These are phyloP conservation scores for Calyptomena viridis DNA, from an alignment of 2,113 vertebrate genomes.

Conservation along the genomic window DNA sequence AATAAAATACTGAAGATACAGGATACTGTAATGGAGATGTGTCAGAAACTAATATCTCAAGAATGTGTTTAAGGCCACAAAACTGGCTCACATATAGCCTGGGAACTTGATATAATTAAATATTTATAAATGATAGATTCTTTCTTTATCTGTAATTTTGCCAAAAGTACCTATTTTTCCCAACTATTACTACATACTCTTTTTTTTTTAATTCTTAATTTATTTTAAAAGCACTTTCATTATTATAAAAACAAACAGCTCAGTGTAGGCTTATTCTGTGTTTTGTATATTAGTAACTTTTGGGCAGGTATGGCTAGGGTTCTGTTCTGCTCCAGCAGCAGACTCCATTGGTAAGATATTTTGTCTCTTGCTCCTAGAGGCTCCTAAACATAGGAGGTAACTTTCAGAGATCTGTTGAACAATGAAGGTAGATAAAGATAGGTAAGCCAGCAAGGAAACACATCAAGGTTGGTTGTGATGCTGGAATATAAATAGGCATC, in stretches of 20 bases:
- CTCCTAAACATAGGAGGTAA: background rate
- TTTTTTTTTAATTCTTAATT: background rate
- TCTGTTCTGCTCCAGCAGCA: background rate
- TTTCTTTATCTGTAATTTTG: background rate
- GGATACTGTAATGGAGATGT: background rate
- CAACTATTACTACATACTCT: background rate
- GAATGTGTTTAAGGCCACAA: background rate
- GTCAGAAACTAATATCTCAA: background rate
- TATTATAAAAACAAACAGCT: background rate
- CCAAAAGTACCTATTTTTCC: background rate
- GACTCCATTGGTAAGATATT: background rate
- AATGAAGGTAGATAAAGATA: background rate
- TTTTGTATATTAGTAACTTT: background rate
- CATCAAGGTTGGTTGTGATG: background rate
- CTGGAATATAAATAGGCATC: background rate
- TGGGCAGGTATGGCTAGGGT: background rate
- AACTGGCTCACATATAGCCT: background rate
- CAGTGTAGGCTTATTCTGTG: background rate
- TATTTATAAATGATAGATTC: background rate
- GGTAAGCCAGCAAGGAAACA: background rate
- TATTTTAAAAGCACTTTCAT: background rate
- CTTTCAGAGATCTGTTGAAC: background rate
- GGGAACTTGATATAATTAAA: background rate
- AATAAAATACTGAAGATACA: background rate
- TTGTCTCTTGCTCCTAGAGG: background rate